Evolutionary conservation across 2,888 invertebrate genomes (phyloP).

Genomic region (Zhengitettix transpicula): DNA sequence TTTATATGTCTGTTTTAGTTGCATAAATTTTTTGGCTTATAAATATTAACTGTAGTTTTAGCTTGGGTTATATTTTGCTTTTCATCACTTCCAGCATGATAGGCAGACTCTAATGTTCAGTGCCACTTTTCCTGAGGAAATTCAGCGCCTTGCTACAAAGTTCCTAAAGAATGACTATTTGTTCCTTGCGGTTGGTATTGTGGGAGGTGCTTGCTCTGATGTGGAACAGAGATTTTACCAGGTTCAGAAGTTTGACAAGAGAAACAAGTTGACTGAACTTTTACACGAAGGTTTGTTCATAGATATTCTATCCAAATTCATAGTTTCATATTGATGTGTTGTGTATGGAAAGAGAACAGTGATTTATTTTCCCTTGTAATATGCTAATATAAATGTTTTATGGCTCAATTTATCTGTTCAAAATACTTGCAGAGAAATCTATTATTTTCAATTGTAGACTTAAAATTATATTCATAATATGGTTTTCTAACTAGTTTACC

Average conservation of each 20-base stretch:
- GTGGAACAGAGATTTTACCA: constrained; percentile 65
- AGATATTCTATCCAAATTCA: neutral
- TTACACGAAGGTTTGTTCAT: constrained; percentile 31
- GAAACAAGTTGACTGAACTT: constrained; percentile 51
- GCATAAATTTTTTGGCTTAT: too few species aligned
- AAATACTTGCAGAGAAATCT: too few species aligned
- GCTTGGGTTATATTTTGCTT: constrained; percentile 5
- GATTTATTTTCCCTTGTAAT: too few species aligned
- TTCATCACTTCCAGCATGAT: constrained; percentile 29
- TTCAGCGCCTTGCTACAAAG: constrained; percentile 62
- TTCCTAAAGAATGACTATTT: constrained; percentile 57
- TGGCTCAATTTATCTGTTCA: too few species aligned
- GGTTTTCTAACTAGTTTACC: too few species aligned
- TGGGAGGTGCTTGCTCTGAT: constrained; percentile 85
- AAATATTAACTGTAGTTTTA: too few species aligned
- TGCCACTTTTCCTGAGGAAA: constrained; percentile 54
- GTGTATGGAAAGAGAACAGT: neutral
- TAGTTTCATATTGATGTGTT: constrained; percentile 1
- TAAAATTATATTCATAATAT: too few species aligned
- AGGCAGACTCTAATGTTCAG: constrained; percentile 57
- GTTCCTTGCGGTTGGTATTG: constrained; percentile 79
- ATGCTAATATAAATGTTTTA: too few species aligned
- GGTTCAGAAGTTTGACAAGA: constrained; percentile 55
- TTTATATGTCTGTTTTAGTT: too few species aligned
- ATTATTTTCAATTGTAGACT: too few species aligned